Evolutionary conservation across 2,888 invertebrate species (phyloP), one percentile per base, ranked within the genome.

Genomic region (Diachrysia chrysitis): DNA sequence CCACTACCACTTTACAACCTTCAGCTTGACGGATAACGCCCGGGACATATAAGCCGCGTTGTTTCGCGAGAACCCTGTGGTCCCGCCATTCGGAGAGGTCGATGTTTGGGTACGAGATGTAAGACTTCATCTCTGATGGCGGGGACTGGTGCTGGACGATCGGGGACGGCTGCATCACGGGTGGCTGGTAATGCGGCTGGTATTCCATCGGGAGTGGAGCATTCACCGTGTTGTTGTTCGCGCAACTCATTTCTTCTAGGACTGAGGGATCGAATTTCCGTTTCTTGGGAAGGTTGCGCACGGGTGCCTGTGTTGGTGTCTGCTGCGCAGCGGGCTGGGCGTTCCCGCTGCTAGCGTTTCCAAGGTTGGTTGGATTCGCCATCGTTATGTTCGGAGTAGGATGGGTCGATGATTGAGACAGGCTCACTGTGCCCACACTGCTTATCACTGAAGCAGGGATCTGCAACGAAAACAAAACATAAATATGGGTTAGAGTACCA

Each of bases 61-160:
- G 97, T 89, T 98, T 98, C 53, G 99, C 99, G 83, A 99, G 95
- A 70, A 99, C 98, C 83, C 99, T 96, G 90, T 99, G 98, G 87
- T 98, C 98, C 82, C 97, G 97, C 99, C 99, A 99, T 93, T 99
- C 99, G 85, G 97, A 97, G 82, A 99, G 96, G 95, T 99, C 98
- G 78, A 99, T 96, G 83, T 96, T 95, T 16, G 96, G 96, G 86
- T 96, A 97, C 76, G 87, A 88, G 32, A 91, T 86, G 78, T 88
- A 93, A 2, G 88, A 82, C 72, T 96, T 96, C 48, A 96, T 91
- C 46, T 96, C 96, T 19, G 93, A 89, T 48, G 96, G 95, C 69
- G 96, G 96, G 1, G 96, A 96, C 1, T 95, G 95, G 53, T 94
- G 92, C 73, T 89, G 93, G 37, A 93, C 87, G 57, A 94, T 92